Conservation (phyloP, 1,140 invertebrate species). For the Cylas formicarius region DNA sequence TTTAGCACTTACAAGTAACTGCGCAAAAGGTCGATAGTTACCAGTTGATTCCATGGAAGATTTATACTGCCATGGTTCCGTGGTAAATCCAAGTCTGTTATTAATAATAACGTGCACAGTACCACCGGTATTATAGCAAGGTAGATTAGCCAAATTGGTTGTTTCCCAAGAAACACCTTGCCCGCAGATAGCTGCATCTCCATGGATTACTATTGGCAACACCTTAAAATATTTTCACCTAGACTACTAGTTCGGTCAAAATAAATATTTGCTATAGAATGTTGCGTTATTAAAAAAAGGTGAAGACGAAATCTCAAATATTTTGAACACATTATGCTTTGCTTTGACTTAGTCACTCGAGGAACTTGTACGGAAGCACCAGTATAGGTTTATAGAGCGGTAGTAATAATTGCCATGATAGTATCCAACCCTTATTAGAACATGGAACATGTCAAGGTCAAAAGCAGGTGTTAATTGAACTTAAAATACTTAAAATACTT, state of each 20-base stretch:
- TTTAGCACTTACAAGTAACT: background rate
- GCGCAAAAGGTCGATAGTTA: background rate
- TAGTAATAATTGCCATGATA: too few species aligned
- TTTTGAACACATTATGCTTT: background rate
- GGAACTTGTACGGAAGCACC: too few species aligned
- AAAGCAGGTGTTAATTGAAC: too few species aligned
- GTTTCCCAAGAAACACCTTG: conserved; percentile 85
- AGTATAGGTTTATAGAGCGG: too few species aligned
- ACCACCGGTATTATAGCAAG: conserved; percentile 80
- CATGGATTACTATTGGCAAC: conserved; percentile 74
- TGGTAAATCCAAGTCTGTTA: conserved; percentile 91
- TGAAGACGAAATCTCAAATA: background rate
- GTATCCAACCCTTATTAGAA: too few species aligned
- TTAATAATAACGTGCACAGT: conserved; percentile 86
- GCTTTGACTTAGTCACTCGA: background rate
- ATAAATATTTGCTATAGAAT: conserved; percentile 4
- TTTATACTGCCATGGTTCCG: conserved; percentile 72
- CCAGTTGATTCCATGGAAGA: background rate
- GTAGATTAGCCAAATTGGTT: conserved; percentile 76
- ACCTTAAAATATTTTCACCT: conserved; percentile 35
- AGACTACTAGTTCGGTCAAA: too few species aligned
- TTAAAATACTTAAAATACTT: too few species aligned
- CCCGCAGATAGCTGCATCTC: conserved; percentile 83
- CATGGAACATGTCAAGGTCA: too few species aligned
- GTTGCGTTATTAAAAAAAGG: background rate